Percentiles rank a stretch among this genome's conserved stretches.
Evolutionary conservation across 2,797 vertebrate genomes (phyloP).

Genomic region (Agapornis canus): DNA sequence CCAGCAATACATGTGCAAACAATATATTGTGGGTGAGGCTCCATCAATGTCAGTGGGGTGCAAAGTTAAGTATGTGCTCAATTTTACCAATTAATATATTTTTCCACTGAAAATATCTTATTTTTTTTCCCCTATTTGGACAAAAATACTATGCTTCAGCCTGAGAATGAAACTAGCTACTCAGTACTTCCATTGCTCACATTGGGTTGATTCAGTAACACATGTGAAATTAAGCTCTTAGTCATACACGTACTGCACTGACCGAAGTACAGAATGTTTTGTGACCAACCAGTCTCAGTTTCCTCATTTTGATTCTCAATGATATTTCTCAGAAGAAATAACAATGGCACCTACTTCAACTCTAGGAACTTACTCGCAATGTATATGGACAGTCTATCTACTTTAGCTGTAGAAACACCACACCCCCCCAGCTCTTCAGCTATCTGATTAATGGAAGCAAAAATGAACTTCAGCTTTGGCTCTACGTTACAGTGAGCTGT

Average conservation of each 20-base stretch:
- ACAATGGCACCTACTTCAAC: background rate
- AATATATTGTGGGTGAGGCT: background rate
- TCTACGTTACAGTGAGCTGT: accelerated
- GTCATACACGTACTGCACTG: background rate
- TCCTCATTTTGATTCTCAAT: background rate
- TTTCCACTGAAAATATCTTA: background rate
- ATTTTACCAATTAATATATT: background rate
- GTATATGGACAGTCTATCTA: background rate
- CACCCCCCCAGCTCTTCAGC: background rate
- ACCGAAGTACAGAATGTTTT: background rate
- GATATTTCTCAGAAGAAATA: background rate
- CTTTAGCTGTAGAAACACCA: background rate
- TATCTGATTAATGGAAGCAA: background rate
- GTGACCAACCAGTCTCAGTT: background rate
- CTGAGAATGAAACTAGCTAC: background rate
- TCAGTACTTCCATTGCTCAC: background rate
- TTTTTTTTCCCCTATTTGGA: background rate
- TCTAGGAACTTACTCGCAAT: background rate
- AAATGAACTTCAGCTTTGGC: background rate
- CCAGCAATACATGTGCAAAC: background rate
- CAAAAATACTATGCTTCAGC: background rate
- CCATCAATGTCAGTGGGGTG: background rate
- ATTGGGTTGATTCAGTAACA: background rate
- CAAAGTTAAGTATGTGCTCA: background rate
- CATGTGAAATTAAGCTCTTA: background rate